A percentile compares a stretch with the other conserved stretches of the same genome.
phyloP scores from a whole-genome alignment of 2,888 invertebrate genomes.

The Trileptium ribeirensis region DNA sequence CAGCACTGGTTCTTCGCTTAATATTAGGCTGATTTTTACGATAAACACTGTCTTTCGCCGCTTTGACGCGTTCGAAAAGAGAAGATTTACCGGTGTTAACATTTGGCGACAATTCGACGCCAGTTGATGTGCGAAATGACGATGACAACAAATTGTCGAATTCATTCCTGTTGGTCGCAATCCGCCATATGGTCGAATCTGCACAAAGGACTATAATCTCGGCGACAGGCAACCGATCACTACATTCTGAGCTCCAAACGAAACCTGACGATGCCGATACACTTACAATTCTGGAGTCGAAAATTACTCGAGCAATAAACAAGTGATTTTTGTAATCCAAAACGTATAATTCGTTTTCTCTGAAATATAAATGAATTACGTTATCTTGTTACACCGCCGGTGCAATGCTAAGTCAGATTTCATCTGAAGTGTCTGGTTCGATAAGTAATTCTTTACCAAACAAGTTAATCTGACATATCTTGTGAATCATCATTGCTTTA shows the following conservation, averaged over 20 bases:
- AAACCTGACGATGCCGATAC: not conserved
- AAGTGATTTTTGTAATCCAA: not conserved
- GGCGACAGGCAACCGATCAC: not conserved
- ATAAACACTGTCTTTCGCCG: not conserved
- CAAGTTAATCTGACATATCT: too few relatives aligned
- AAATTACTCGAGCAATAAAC: not conserved
- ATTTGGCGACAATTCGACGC: not conserved
- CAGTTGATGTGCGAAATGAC: not conserved
- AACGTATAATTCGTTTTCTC: not conserved
- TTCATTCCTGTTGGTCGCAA: not conserved
- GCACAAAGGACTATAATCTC: not conserved
- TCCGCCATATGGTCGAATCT: not conserved
- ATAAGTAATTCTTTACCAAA: too few relatives aligned
- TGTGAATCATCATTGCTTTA: too few relatives aligned
- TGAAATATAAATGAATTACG: too few relatives aligned
- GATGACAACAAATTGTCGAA: not conserved
- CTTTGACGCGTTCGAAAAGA: not conserved
- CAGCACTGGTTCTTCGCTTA: not conserved
- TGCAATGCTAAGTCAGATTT: too few relatives aligned
- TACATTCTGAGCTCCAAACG: not conserved
- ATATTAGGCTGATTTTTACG: not conserved
- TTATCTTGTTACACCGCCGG: too few relatives aligned
- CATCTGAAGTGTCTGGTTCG: too few relatives aligned
- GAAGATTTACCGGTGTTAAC: not conserved
- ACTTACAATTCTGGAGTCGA: not conserved